Evolutionary conservation across 2,797 vertebrate genomes (phyloP).

Genomic region (Muscicapa comitata): DNA sequence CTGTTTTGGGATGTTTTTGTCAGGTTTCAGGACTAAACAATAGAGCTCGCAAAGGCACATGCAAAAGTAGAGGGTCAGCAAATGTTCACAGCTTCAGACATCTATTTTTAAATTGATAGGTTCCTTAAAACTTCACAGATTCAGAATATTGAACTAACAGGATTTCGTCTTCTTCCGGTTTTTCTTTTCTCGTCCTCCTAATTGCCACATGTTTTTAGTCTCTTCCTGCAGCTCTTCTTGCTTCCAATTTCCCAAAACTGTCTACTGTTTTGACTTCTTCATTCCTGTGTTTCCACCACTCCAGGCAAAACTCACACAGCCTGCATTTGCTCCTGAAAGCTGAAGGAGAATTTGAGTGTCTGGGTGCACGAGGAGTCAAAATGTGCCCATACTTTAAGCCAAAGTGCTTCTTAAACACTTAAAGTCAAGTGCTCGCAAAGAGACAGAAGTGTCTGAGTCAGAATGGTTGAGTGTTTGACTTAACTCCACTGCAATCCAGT

Average conservation of each 20-base stretch:
- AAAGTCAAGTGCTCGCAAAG: background rate
- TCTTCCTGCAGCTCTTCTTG: background rate
- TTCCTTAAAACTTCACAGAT: background rate
- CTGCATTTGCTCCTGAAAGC: background rate
- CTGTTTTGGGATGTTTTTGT: background rate
- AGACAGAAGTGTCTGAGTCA: constrained; percentile 14
- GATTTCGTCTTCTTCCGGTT: background rate
- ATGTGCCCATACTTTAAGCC: background rate
- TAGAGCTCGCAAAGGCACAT: background rate
- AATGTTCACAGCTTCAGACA: background rate
- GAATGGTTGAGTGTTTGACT: background rate
- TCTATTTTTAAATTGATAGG: background rate
- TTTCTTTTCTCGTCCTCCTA: background rate
- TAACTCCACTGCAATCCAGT: background rate
- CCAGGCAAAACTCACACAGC: background rate
- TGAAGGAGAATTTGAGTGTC: background rate
- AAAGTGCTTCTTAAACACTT: background rate
- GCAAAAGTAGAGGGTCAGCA: background rate
- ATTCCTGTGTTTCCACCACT: background rate
- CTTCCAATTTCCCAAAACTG: background rate
- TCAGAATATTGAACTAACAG: background rate
- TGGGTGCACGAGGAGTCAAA: background rate
- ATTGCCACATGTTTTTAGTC: background rate
- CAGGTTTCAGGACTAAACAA: background rate
- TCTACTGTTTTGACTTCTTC: background rate